A percentile compares a stretch with the other conserved stretches of the same genome.
Conservation (phyloP, 2,888 invertebrate species). For the Mamestra brassicae region DNA sequence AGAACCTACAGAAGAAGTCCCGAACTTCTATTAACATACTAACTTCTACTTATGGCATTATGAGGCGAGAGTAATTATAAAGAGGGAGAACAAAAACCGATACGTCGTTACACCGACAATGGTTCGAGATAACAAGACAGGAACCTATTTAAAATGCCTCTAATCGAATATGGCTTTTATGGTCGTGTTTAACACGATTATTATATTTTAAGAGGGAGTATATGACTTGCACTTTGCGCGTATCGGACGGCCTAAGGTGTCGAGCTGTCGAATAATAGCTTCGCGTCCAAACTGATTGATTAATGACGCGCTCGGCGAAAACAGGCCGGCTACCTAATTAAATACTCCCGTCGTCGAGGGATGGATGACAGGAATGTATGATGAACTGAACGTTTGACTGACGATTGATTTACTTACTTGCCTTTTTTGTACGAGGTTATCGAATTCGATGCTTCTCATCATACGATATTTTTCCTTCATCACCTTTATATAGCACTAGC, state of each 20-base stretch:
- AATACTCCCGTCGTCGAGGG: slow-evolving; percentile 77
- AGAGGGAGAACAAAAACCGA: slow-evolving; percentile 81
- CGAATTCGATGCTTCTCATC: slow-evolving; percentile 16
- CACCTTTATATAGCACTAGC: not conserved
- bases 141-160: slow-evolving; percentile 87
- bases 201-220: slow-evolving; percentile 89
- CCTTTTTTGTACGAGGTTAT: slow-evolving; percentile 22
- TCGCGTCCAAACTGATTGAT: slow-evolving; percentile 86
- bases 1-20: slow-evolving; percentile 38
- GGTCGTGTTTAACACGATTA: slow-evolving; percentile 90
- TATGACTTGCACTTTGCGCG: slow-evolving; percentile 88
- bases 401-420: slow-evolving; percentile 63
- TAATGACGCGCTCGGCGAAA: slow-evolving; percentile 88
- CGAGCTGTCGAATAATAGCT: slow-evolving; percentile 87
- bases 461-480: slow-evolving; percentile 4
- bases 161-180: slow-evolving; percentile 90
- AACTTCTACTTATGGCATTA: slow-evolving; percentile 55
- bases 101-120: slow-evolving; percentile 84
- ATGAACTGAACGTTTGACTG: slow-evolving; percentile 70
- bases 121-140: slow-evolving; percentile 85
- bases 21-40: slow-evolving; percentile 52
- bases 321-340: slow-evolving; percentile 88
- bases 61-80: slow-evolving; percentile 80
- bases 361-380: slow-evolving; percentile 72
- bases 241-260: slow-evolving; percentile 82